These are phyloP conservation scores for Cardiocondyla obscurior DNA, from an alignment of 1,140 invertebrate genomes.

Conservation along the genomic window DNA sequence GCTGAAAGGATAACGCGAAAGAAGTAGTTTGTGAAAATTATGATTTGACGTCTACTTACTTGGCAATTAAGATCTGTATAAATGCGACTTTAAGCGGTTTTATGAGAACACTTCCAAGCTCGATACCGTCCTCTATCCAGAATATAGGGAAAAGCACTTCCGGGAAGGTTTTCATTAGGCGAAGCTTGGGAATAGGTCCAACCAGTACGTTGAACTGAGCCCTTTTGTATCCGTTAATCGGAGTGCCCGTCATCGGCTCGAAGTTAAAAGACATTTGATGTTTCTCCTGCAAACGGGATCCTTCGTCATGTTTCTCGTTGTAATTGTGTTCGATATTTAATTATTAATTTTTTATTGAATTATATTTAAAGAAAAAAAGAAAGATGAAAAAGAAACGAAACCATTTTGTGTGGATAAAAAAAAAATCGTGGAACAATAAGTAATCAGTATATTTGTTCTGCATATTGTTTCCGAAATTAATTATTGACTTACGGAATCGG, in stretches of 20 bases:
- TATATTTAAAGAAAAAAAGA: too few relatives aligned
- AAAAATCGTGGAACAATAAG: neutral
- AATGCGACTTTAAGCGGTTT: slow-evolving; percentile 32
- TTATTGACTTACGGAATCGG: neutral
- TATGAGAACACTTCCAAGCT: slow-evolving; percentile 21
- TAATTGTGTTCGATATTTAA: neutral
- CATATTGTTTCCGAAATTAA: neutral
- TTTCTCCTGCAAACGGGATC: neutral
- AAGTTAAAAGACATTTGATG: slow-evolving; percentile 35
- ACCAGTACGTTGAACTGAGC: slow-evolving; percentile 28
- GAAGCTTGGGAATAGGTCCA: slow-evolving; percentile 8
- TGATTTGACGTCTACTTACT: neutral
- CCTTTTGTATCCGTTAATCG: slow-evolving; percentile 19
- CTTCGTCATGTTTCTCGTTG: neutral
- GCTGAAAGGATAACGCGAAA: neutral
- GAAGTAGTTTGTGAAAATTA: too few relatives aligned
- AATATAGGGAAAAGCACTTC: slow-evolving; percentile 23
- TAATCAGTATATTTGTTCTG: neutral
- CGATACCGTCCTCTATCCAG: slow-evolving; percentile 27
- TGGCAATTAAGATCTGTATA: slow-evolving; percentile 19
- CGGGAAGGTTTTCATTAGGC: slow-evolving; percentile 25
- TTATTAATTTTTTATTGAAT: neutral
- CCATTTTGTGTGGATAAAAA: neutral
- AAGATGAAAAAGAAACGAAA: neutral
- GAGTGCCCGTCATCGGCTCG: slow-evolving; percentile 20